A percentile compares a stretch with the other conserved stretches of the same genome.
Conservation (phyloP, 2,113 vertebrate species). For the Daubentonia madagascariensis region DNA sequence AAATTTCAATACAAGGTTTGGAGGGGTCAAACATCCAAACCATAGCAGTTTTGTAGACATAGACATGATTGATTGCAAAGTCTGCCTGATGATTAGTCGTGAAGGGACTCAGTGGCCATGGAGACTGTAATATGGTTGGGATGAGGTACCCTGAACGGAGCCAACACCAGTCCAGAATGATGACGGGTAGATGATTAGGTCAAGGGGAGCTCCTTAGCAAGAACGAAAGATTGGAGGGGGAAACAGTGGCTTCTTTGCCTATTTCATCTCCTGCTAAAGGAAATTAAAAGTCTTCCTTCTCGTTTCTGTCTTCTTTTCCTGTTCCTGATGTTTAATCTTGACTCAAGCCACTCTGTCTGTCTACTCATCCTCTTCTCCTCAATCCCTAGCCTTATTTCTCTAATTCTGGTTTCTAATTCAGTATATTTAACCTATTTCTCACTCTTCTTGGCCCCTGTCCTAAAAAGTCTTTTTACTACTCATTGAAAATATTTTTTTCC, state of each 20-base stretch:
- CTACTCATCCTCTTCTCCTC: background rate
- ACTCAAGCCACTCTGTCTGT: background rate
- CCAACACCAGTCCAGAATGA: background rate
- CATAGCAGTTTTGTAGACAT: background rate
- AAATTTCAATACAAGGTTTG: background rate
- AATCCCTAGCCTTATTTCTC: background rate
- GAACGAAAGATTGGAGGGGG: background rate
- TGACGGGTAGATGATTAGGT: background rate
- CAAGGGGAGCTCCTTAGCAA: background rate
- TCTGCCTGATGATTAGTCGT: background rate
- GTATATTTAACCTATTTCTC: background rate
- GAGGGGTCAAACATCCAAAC: background rate
- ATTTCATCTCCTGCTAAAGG: background rate
- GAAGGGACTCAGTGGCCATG: background rate
- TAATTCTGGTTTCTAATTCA: background rate
- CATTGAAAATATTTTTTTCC: background rate
- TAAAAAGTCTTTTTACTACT: background rate
- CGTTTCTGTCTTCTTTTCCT: background rate
- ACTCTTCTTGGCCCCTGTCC: background rate
- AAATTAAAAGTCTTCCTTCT: background rate
- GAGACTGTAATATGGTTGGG: background rate
- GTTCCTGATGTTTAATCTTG: background rate
- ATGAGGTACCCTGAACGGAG: background rate
- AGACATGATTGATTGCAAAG: background rate
- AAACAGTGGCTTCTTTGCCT: background rate